phyloP scores from a whole-genome alignment of 2,797 vertebrate genomes.

The Cetoscarus ocellatus region DNA sequence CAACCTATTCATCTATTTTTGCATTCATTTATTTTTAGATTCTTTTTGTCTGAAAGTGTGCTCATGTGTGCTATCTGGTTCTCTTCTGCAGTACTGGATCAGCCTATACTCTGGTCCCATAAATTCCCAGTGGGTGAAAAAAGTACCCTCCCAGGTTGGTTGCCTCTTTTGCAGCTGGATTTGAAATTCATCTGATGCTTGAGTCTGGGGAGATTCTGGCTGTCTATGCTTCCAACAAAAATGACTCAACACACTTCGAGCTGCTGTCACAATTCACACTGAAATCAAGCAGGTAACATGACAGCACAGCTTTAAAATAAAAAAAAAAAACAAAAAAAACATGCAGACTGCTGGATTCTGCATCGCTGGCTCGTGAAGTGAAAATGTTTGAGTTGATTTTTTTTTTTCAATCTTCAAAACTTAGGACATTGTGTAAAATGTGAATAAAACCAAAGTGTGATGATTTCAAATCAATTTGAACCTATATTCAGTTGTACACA shows the following conservation, averaged over 20 bases:
- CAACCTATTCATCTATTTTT: too few relatives aligned
- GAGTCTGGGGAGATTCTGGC: slow-evolving; percentile 47
- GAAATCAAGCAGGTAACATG: slow-evolving; percentile 40
- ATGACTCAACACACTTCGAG: slow-evolving; percentile 57
- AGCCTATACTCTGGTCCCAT: slow-evolving; percentile 17
- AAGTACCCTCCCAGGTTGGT: slow-evolving; percentile 35
- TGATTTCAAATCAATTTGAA: too few relatives aligned
- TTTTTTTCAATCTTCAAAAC: not conserved
- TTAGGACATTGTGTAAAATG: too few relatives aligned
- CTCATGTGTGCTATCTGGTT: slow-evolving; percentile 5
- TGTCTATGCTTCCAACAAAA: slow-evolving; percentile 41
- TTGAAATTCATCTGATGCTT: slow-evolving; percentile 52
- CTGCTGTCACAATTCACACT: slow-evolving; percentile 20
- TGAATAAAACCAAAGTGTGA: too few relatives aligned
- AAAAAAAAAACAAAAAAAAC: slow-evolving; percentile 29
- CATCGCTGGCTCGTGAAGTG: slow-evolving; percentile 1
- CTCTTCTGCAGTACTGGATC: slow-evolving; percentile 33
- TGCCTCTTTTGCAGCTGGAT: slow-evolving; percentile 17
- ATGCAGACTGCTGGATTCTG: slow-evolving; percentile 19
- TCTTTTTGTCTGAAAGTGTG: slow-evolving; percentile 9
- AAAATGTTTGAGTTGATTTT: slow-evolving; percentile 2
- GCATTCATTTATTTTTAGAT: too few relatives aligned
- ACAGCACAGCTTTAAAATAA: slow-evolving; percentile 35
- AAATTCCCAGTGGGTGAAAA: slow-evolving; percentile 31
- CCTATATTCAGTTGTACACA: too few relatives aligned